Percentiles rank a stretch among this genome's conserved stretches.
These are phyloP conservation scores for Sebastes hopkinsi DNA, from an alignment of 2,797 vertebrate species.

Conservation along the genomic window DNA sequence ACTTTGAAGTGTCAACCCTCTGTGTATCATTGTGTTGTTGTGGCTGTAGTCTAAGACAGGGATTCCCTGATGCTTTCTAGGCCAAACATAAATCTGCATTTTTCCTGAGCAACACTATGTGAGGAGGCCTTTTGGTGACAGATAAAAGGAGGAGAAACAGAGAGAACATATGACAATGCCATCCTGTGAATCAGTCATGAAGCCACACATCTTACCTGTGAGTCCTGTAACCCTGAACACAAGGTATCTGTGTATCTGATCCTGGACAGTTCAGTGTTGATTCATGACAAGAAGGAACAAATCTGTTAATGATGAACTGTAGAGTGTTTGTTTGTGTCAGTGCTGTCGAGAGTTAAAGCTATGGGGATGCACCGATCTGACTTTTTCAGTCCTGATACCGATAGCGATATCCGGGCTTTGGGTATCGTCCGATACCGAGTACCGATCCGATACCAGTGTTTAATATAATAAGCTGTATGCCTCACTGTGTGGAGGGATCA, in stretches of 20 bases:
- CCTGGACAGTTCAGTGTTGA: background rate
- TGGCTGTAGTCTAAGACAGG: background rate
- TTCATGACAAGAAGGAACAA: background rate
- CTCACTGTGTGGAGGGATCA: too few species aligned
- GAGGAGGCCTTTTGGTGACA: background rate
- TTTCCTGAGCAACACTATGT: background rate
- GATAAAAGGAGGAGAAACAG: background rate
- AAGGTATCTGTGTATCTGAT: background rate
- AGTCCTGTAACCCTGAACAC: background rate
- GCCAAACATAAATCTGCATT: conserved; percentile 9
- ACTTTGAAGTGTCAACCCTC: background rate
- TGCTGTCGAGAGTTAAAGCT: background rate
- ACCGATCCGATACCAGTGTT: too few species aligned
- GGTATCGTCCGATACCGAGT: too few species aligned
- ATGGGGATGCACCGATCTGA: too few species aligned
- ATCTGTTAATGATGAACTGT: background rate
- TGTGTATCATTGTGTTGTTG: background rate
- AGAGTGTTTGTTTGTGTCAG: background rate
- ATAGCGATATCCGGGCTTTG: too few species aligned
- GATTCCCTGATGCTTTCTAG: background rate
- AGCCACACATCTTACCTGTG: background rate
- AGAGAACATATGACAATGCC: background rate
- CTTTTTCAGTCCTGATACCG: too few species aligned
- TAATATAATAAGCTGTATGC: too few species aligned
- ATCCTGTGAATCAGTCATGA: background rate